Evolutionary conservation across 1,140 invertebrate species (phyloP), one percentile per base, ranked within the genome.

Genomic region (Bombus superbus): DNA sequence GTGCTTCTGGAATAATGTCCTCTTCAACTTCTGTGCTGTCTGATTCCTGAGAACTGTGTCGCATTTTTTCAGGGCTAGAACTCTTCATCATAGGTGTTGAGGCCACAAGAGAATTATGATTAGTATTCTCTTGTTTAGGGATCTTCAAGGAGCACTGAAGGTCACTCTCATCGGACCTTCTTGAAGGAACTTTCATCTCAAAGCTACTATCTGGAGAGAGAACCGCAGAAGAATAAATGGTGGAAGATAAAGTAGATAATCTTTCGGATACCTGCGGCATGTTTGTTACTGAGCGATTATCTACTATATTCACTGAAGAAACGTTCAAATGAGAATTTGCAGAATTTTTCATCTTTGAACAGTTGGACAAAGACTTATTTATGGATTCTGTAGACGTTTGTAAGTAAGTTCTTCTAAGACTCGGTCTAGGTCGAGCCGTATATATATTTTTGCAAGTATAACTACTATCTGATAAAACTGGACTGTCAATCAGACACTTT

Each of bases 391-490:
- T 73, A 18, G 83, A 76, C 38, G 74, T 81, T 62, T 86, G 71
- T 35, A 81, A 68, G 42, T 76, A 87, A 74, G 85, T 93, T 89
- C 93, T 91, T 66, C 92, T 89, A n/a, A 95, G 86, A 77, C 93
- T 91, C 0, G 93, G 94, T 85, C 94, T 90, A 2, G 92, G 91
- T 68, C 93, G 86, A 13, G 94, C 93, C 28, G 90, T 89, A 15
- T 78, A 85, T 28, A 93, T 68, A 59, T 81, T 90, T n/a, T 57
- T 89, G 0, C 84, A 64, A 28, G 68, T 85, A 53, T 57, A 57
- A 32, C 87, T 93, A 10, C 35, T 88, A 18, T 92, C 90, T 0
- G 85, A 83, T 40, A 94, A 73, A 15, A 93, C 72, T 40, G 88
- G 83, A 44, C 47, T 85, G 28, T 91, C 92, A 9, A 47, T 91